phyloP scores from a whole-genome alignment of 1,140 invertebrate genomes.

The Mercenaria mercenaria region DNA sequence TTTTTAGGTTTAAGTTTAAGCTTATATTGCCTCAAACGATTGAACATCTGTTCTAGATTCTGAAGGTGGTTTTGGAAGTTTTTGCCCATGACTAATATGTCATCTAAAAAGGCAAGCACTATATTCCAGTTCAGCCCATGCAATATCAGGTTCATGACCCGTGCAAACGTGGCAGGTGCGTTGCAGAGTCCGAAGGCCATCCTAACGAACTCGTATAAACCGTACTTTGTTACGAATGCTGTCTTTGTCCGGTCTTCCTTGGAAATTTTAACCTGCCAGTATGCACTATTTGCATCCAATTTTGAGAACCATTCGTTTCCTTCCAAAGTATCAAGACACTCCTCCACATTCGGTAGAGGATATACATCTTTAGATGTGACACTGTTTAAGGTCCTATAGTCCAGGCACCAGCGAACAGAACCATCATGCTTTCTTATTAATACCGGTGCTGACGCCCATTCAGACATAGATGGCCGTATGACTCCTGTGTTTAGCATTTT shows the following conservation, averaged over 20 bases:
- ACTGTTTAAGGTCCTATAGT: neutral
- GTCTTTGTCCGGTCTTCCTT: slow-evolving; percentile 57
- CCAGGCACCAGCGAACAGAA: too few relatives aligned
- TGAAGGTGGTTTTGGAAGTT: slow-evolving; percentile 11
- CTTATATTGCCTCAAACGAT: slow-evolving; percentile 4
- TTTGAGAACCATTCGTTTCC: slow-evolving; percentile 21
- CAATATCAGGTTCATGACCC: too few relatives aligned
- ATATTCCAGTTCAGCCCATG: slow-evolving; percentile 37
- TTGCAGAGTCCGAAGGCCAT: slow-evolving; percentile 69
- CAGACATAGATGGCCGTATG: neutral
- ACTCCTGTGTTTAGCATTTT: neutral
- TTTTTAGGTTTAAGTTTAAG: slow-evolving; percentile 65
- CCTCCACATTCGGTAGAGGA: neutral
- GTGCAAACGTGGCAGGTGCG: too few relatives aligned
- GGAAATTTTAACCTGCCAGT: slow-evolving; percentile 11
- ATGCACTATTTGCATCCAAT: slow-evolving; percentile 14
- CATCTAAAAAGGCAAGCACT: slow-evolving; percentile 66
- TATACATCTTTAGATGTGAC: neutral
- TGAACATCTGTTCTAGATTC: slow-evolving; percentile 31
- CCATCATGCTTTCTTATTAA: too few relatives aligned
- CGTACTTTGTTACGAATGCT: slow-evolving; percentile 63
- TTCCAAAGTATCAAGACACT: neutral
- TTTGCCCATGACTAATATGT: too few relatives aligned
- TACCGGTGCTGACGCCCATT: too few relatives aligned
- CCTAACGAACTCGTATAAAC: slow-evolving; percentile 59